Evolutionary conservation across 1,140 invertebrate species (phyloP).

Genomic region (Macrosteles quadrilineatus): DNA sequence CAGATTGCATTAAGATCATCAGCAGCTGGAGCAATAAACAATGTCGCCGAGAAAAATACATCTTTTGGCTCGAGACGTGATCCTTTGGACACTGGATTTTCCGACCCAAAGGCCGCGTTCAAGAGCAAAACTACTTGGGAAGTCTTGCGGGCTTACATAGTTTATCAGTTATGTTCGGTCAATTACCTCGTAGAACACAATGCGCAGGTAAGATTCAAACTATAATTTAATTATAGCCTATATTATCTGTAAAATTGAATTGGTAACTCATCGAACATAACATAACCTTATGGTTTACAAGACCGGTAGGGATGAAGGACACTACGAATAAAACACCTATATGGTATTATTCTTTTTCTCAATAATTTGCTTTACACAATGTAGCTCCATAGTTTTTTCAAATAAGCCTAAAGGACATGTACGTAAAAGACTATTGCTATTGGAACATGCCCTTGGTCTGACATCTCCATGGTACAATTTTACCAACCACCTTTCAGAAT

Average conservation of each 20-base stretch:
- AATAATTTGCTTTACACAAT: no score
- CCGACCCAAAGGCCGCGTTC: slow-evolving; percentile 76
- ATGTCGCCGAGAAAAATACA: slow-evolving; percentile 17
- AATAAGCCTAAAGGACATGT: not conserved
- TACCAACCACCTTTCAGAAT: no score
- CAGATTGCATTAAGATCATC: slow-evolving; percentile 43
- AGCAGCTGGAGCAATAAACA: slow-evolving; percentile 36
- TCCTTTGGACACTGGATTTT: slow-evolving; percentile 85
- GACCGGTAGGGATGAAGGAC: no score
- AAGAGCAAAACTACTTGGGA: slow-evolving; percentile 96
- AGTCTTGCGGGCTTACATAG: slow-evolving; percentile 86
- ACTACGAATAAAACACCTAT: no score
- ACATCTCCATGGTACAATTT: no score
- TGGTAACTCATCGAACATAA: no score
- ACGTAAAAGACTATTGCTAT: no score
- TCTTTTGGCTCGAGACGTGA: slow-evolving; percentile 53
- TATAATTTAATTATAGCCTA: slow-evolving; percentile 4
- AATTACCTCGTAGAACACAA: slow-evolving; percentile 93
- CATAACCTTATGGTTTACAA: no score
- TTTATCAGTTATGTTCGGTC: slow-evolving; percentile 91
- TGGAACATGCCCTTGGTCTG: no score
- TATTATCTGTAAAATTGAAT: no score
- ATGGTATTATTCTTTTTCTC: no score
- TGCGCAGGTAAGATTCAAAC: slow-evolving; percentile 71
- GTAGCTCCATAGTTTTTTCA: no score